Evolutionary conservation across 2,113 vertebrate genomes (phyloP).

Genomic region (Microtus pennsylvanicus): DNA sequence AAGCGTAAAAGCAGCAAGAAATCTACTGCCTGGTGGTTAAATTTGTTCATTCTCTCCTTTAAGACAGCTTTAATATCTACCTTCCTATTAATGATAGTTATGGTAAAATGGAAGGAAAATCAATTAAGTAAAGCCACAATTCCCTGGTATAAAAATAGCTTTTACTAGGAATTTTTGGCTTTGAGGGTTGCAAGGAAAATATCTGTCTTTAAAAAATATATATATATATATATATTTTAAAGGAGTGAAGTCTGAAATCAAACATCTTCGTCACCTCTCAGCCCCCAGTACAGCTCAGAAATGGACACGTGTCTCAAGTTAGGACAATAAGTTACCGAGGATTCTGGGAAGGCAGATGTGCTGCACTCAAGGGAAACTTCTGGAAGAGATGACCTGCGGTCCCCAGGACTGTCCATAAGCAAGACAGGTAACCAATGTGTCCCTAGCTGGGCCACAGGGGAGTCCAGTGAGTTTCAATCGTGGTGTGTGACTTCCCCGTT

Average conservation of each 20-base stretch:
- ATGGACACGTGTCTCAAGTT: not conserved
- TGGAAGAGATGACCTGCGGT: not conserved
- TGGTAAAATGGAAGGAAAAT: not conserved
- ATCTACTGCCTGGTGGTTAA: not conserved
- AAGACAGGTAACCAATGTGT: not conserved
- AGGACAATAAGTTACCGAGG: not conserved
- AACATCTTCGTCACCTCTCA: not conserved
- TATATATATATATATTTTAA: not conserved
- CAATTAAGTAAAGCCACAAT: not conserved
- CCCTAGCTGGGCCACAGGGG: not conserved
- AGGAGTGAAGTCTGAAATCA: not conserved
- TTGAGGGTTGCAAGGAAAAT: not conserved
- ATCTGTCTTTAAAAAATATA: not conserved
- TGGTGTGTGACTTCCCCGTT: not conserved
- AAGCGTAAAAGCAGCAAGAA: constrained; percentile 4
- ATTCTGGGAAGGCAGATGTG: not conserved
- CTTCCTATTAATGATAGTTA: not conserved
- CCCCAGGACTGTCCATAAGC: not conserved
- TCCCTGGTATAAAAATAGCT: not conserved
- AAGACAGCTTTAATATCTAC: not conserved
- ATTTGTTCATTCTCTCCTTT: constrained; percentile 27
- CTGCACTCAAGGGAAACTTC: not conserved
- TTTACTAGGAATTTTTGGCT: constrained; percentile 36
- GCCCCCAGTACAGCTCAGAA: not conserved
- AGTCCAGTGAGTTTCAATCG: not conserved